These are phyloP conservation scores for Nesometra sesokonis DNA, from an alignment of 35 echinoderm and acorn worm genomes.

Conservation along the genomic window DNA sequence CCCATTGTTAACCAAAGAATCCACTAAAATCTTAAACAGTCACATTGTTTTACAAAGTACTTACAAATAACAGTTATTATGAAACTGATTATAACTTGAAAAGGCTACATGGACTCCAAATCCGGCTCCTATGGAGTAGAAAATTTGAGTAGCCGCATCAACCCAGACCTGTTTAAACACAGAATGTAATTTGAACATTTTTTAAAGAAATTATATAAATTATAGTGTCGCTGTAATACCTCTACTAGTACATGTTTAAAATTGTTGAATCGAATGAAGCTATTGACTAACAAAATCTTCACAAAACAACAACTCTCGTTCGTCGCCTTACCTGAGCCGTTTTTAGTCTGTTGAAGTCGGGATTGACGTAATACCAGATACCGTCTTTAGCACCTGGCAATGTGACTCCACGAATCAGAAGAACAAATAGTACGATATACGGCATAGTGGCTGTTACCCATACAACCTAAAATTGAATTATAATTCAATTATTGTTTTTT, in stretches of 20 bases:
- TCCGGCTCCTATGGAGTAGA: constrained; percentile 13
- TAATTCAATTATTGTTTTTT: not conserved
- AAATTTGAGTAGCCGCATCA: constrained; percentile 7
- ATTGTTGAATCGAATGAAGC: too few relatives aligned
- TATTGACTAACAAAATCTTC: too few relatives aligned
- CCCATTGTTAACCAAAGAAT: too few relatives aligned
- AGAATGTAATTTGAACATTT: too few relatives aligned
- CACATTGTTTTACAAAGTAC: not conserved
- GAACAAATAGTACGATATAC: constrained; percentile 68
- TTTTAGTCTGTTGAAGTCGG: constrained; percentile 17
- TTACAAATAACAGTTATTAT: constrained; percentile 10
- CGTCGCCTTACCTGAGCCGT: constrained; percentile 21
- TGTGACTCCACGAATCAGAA: constrained; percentile 59
- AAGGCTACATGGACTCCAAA: constrained; percentile 15
- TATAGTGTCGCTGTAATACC: too few relatives aligned
- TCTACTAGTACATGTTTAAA: too few relatives aligned
- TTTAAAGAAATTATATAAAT: too few relatives aligned
- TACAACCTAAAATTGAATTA: constrained; percentile 42
- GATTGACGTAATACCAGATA: constrained; percentile 47
- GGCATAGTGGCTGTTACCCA: constrained; percentile 90
- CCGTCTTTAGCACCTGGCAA: constrained; percentile 47
- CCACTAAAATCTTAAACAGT: too few relatives aligned
- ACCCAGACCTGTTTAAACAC: constrained; percentile 3
- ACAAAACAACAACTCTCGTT: not conserved
- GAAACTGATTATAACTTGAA: constrained; percentile 7